phyloP scores from a whole-genome alignment of 1,140 invertebrate genomes.

The Drosophila baimaii region DNA sequence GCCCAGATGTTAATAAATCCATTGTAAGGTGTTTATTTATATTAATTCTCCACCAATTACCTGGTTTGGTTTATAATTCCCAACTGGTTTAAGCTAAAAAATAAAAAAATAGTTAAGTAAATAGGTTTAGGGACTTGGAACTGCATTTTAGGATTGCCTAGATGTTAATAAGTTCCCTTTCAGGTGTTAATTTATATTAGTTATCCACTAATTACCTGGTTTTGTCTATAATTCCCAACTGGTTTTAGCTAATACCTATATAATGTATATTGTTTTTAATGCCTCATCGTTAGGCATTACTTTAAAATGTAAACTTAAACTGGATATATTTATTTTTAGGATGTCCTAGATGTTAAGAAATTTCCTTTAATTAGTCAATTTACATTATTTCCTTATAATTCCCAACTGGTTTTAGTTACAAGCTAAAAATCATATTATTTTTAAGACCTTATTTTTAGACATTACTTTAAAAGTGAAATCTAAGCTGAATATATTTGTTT shows the following conservation, averaged over 20 bases:
- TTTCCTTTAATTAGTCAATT: no score
- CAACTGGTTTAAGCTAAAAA: not conserved
- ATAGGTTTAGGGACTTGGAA: not conserved
- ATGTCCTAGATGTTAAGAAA: not conserved
- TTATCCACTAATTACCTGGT: not conserved
- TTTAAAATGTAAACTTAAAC: no score
- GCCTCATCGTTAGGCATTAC: no score
- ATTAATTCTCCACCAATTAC: not conserved
- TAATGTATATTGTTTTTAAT: not conserved
- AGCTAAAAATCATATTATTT: no score
- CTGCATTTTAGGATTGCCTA: not conserved
- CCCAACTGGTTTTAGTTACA: no score
- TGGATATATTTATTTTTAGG: rapidly evolving
- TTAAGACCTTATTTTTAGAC: not conserved
- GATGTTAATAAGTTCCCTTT: no score
- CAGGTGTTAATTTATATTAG: not conserved
- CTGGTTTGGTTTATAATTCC: no score
- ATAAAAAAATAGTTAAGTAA: no score
- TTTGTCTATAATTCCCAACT: no score
- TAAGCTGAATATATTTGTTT: rapidly evolving
- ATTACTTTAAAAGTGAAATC: no score
- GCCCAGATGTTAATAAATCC: not conserved
- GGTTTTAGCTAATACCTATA: not conserved
- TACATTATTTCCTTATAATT: no score
- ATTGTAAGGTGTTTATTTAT: not conserved